Evolutionary conservation across 2,888 invertebrate species (phyloP).

Genomic region (Pollenia amentaria): DNA sequence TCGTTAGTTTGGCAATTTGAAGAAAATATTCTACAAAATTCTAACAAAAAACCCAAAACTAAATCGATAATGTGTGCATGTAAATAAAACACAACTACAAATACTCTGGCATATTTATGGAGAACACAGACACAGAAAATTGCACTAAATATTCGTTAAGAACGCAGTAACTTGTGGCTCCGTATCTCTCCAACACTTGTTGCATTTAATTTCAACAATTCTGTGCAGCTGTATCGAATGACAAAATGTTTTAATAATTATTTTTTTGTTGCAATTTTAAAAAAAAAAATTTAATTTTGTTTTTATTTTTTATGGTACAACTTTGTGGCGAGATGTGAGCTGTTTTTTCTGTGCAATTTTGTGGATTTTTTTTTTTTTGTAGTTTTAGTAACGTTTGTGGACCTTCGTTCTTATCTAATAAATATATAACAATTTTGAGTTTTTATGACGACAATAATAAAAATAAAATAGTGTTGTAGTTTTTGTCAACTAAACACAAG

Average conservation of each 20-base stretch:
- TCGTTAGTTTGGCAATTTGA: slow-evolving; percentile 46
- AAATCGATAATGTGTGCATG: slow-evolving; percentile 40
- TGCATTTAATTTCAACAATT: slow-evolving; percentile 45
- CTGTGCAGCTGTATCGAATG: slow-evolving; percentile 57
- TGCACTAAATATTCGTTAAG: not conserved
- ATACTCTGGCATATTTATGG: not conserved
- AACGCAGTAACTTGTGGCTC: slow-evolving; percentile 17
- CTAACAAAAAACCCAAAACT: slow-evolving; percentile 7
- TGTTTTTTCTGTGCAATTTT: not conserved
- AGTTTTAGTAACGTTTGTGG: slow-evolving; percentile 50
- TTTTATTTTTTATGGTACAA: slow-evolving; percentile 14
- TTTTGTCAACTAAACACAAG: not conserved
- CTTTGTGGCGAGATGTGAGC: not conserved
- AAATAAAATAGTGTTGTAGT: slow-evolving; percentile 28
- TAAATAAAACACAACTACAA: not conserved
- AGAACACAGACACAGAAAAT: not conserved
- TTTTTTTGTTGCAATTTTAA: slow-evolving; percentile 29
- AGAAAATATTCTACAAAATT: slow-evolving; percentile 6
- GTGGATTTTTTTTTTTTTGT: slow-evolving; percentile 13
- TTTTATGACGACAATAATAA: slow-evolving; percentile 55
- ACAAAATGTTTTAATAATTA: slow-evolving; percentile 27
- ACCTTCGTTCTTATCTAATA: slow-evolving; percentile 63
- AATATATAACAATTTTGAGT: slow-evolving; percentile 48
- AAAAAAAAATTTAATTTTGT: slow-evolving; percentile 3
- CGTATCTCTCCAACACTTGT: slow-evolving; percentile 52